A percentile compares a stretch with the other conserved stretches of the same genome.
Conservation (phyloP, 2,888 invertebrate genomes). For the Chirona hameri region DNA sequence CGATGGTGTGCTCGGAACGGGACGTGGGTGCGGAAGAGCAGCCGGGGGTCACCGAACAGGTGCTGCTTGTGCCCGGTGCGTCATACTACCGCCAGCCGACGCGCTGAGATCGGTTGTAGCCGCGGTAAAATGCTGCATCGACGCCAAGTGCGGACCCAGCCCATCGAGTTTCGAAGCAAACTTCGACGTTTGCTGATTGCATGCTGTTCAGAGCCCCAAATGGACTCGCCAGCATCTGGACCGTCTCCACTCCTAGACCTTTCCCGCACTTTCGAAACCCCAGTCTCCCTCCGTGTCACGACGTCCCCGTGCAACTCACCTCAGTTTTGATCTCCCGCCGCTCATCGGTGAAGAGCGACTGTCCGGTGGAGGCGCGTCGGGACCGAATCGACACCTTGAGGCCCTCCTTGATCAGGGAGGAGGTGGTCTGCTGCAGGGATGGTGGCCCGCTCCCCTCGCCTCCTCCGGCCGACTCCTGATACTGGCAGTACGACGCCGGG, state of each 20-base stretch:
- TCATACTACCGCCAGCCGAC: too few relatives aligned
- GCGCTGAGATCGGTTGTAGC: too few relatives aligned
- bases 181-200: too few relatives aligned
- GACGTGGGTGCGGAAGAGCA: too few relatives aligned
- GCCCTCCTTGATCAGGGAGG: slow-evolving; percentile 82
- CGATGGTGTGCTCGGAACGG: too few relatives aligned
- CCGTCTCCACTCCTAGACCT: neutral
- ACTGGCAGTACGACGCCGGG: slow-evolving; percentile 41
- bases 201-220: too few relatives aligned
- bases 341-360: slow-evolving; percentile 29
- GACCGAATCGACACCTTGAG: slow-evolving; percentile 85
- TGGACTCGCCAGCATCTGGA: too few relatives aligned
- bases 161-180: too few relatives aligned
- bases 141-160: too few relatives aligned
- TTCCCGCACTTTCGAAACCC: neutral
- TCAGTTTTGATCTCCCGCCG: slow-evolving; percentile 31
- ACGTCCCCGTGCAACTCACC: slow-evolving; percentile 32
- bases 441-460: neutral
- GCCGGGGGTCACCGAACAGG: too few relatives aligned
- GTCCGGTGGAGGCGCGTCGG: neutral
- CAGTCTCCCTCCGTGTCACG: neutral
- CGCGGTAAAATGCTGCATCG: too few relatives aligned
- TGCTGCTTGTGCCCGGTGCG: too few relatives aligned
- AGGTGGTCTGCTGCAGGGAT: slow-evolving; percentile 52
- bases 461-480: slow-evolving; percentile 26